These are phyloP conservation scores for Hucho hucho DNA, from an alignment of 2,113 vertebrate species.

Conservation along the genomic window DNA sequence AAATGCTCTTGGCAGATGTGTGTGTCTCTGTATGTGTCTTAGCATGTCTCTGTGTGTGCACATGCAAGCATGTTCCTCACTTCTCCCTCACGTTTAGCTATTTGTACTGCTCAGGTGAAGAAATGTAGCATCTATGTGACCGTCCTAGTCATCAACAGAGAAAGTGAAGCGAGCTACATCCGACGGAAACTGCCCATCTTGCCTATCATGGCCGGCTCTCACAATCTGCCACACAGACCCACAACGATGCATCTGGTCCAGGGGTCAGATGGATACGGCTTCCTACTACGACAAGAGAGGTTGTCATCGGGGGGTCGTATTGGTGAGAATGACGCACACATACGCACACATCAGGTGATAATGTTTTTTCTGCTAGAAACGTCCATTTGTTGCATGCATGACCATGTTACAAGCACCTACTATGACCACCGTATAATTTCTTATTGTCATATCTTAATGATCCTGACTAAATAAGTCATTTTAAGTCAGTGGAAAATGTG, in stretches of 20 bases:
- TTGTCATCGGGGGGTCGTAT: slow-evolving; percentile 31
- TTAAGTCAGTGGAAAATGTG: too few species aligned
- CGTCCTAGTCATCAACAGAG: slow-evolving; percentile 81
- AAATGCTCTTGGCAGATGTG: neutral
- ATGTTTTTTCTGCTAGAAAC: too few species aligned
- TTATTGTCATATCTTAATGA: too few species aligned
- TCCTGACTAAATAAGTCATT: too few species aligned
- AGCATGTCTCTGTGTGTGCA: too few species aligned
- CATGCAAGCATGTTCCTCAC: neutral
- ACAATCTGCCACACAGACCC: slow-evolving; percentile 75
- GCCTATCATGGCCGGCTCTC: slow-evolving; percentile 75
- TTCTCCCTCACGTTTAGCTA: slow-evolving; percentile 11
- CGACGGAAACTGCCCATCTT: slow-evolving; percentile 74
- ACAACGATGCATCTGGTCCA: slow-evolving; percentile 80
- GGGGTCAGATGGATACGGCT: slow-evolving; percentile 83
- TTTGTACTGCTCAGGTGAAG: slow-evolving; percentile 71
- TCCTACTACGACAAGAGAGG: slow-evolving; percentile 86
- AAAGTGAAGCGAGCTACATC: slow-evolving; percentile 76
- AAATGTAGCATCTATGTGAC: slow-evolving; percentile 76
- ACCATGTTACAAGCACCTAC: too few species aligned
- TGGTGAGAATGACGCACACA: slow-evolving; percentile 60
- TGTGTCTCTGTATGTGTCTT: too few species aligned
- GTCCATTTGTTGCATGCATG: too few species aligned
- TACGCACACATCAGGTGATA: neutral
- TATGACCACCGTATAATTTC: too few species aligned